Evolutionary conservation across 2,888 invertebrate genomes (phyloP).

Genomic region (Parnassius mnemosyne): DNA sequence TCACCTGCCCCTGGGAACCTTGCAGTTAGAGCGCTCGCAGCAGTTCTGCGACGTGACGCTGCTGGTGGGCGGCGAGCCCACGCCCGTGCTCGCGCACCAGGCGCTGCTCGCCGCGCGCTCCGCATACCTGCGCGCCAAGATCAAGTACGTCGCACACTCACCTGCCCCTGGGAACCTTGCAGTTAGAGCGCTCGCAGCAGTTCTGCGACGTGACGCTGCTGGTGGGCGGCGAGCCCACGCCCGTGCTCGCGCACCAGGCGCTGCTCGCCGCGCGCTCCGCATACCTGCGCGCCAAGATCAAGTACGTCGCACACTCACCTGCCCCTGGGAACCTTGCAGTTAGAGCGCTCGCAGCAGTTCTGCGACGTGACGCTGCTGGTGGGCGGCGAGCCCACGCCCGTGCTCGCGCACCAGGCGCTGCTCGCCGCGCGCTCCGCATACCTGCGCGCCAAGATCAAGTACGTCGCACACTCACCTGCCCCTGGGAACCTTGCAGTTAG

Average conservation of each 20-base stretch:
- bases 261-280: slow-evolving; percentile 94
- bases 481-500: too few relatives aligned
- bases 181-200: slow-evolving; percentile 82
- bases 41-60: slow-evolving; percentile 96
- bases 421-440: slow-evolving; percentile 94
- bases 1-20: too few relatives aligned
- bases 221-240: slow-evolving; percentile 86
- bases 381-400: slow-evolving; percentile 85
- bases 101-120: slow-evolving; percentile 95
- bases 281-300: slow-evolving; percentile 84
- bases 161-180: too few relatives aligned
- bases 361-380: slow-evolving; percentile 94
- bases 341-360: slow-evolving; percentile 87
- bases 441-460: slow-evolving; percentile 83
- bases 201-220: slow-evolving; percentile 95
- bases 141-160: slow-evolving; percentile 49
- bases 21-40: slow-evolving; percentile 77
- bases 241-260: slow-evolving; percentile 91
- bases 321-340: too few relatives aligned
- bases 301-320: slow-evolving; percentile 41
- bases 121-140: slow-evolving; percentile 85
- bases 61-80: slow-evolving; percentile 87
- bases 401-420: slow-evolving; percentile 92
- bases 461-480: slow-evolving; percentile 27
- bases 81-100: slow-evolving; percentile 89